Evolutionary conservation across 2,888 invertebrate species (phyloP), one percentile per base, ranked within the genome.

Genomic region (Thecocarcelia acutangulata): DNA sequence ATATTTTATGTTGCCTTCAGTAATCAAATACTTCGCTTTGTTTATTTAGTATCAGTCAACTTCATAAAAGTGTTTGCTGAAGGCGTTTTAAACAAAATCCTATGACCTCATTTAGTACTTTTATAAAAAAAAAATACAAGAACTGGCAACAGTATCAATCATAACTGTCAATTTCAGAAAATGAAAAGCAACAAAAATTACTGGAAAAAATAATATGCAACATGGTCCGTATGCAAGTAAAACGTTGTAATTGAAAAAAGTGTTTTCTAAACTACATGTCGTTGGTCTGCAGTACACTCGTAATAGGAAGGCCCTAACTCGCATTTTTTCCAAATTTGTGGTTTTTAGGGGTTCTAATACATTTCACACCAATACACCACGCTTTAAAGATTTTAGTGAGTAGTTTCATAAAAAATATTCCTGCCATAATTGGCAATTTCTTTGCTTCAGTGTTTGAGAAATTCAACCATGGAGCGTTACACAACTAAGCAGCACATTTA

Each of bases 141-240:
- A 84, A 83, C 83, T 85, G 84, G 86, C 82, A 84, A 77, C 84
- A 75, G 72, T 85, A 86, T 86, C 86, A 85, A 83, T 87, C 87
- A 87, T 81, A 84, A 78, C 77, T 87, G 87, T 85, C 87, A 87
- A 85, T 64, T 61, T 58, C 42, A 64, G 83, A 80, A 81, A 58
- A 5, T 3, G 19, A 58, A 33, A 63, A 76, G 58, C 52, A 56
- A 17, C 13, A 8, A 58, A 69, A 77, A 50, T 37, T 73, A 68
- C 15, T 59, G 37, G 56, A 24, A 40, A 28, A 11, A 21, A 40
- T 33, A 48, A 42, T 72, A 37, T 50, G 13, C 2, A 19, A 48
- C 3, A 17, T 48, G n/a, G n/a, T n/a, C n/a, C n/a, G n/a, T n/a
- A 9, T 19, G 21, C 21, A 37, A 37, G 4, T 17, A 52, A 40